Percentiles rank a stretch among this genome's conserved stretches.
These are phyloP conservation scores for Oostethus manadensis DNA, from an alignment of 2,113 vertebrate species.

Conservation along the genomic window DNA sequence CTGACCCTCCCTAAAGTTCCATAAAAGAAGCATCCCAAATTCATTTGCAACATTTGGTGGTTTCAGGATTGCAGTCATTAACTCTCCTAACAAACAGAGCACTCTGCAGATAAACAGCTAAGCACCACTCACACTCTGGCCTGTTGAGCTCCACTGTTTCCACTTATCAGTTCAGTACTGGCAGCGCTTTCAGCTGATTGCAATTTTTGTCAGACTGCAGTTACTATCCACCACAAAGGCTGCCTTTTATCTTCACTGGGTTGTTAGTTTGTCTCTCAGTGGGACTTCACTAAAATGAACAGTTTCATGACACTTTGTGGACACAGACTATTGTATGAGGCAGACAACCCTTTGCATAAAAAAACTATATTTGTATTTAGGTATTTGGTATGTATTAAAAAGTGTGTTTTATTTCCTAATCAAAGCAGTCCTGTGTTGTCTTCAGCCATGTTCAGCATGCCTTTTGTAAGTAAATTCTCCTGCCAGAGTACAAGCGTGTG, in stretches of 20 bases:
- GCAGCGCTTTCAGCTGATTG: constrained; percentile 11
- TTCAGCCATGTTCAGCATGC: too few species aligned
- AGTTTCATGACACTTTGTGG: too few species aligned
- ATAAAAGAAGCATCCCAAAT: constrained; percentile 21
- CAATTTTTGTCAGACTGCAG: neutral
- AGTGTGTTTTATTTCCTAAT: too few species aligned
- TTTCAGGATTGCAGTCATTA: constrained; percentile 43
- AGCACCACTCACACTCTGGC: constrained; percentile 13
- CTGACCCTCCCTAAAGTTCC: constrained; percentile 5
- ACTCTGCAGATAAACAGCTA: constrained; percentile 33
- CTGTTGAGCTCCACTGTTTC: constrained; percentile 37
- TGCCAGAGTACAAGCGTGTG: too few species aligned
- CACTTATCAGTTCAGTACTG: constrained; percentile 40
- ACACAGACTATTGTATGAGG: too few species aligned
- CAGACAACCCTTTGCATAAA: too few species aligned
- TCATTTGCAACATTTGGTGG: constrained; percentile 11
- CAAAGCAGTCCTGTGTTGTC: too few species aligned
- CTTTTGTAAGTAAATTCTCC: too few species aligned
- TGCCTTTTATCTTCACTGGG: neutral
- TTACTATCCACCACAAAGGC: neutral
- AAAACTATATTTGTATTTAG: too few species aligned
- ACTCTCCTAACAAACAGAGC: constrained; percentile 34
- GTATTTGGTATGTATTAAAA: too few species aligned
- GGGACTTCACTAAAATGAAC: too few species aligned
- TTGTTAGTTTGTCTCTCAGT: neutral